A percentile compares a stretch with the other conserved stretches of the same genome.
These are phyloP conservation scores for Camponotus fellah DNA, from an alignment of 2,888 invertebrate species.

Conservation along the genomic window DNA sequence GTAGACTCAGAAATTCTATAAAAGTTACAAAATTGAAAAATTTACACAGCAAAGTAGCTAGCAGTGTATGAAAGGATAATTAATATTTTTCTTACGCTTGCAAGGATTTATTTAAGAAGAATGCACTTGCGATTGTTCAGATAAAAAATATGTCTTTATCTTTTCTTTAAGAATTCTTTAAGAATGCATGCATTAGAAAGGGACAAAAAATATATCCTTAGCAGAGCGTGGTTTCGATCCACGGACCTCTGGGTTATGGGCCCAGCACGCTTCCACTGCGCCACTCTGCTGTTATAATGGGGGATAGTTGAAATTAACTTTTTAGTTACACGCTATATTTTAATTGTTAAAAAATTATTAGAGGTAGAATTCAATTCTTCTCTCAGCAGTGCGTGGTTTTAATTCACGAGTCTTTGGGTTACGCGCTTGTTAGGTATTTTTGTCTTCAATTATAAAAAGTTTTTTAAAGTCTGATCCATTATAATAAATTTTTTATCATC, in stretches of 20 bases:
- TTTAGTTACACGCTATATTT: neutral
- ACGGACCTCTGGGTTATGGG: constrained; percentile 84
- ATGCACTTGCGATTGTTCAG: neutral
- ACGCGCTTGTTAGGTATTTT: constrained; percentile 83
- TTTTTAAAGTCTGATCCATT: neutral
- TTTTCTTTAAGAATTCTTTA: too few relatives aligned
- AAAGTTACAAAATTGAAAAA: neutral
- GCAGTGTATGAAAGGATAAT: neutral
- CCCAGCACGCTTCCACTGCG: constrained; percentile 85
- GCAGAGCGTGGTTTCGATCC: constrained; percentile 84
- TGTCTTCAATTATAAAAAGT: neutral
- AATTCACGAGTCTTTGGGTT: constrained; percentile 81
- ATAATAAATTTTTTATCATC: neutral
- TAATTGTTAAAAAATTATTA: neutral
- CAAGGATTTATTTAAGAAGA: neutral
- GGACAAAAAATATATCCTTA: constrained; percentile 63
- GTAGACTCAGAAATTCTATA: neutral
- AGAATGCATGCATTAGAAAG: neutral
- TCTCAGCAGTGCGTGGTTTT: constrained; percentile 81
- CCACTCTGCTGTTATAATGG: constrained; percentile 78
- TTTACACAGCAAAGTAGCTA: neutral
- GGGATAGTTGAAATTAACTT: neutral
- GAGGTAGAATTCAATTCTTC: neutral
- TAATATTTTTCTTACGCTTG: neutral
- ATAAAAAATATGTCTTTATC: neutral